These are phyloP conservation scores for Alethe castanea DNA, from an alignment of 2,113 vertebrate genomes.

Conservation along the genomic window DNA sequence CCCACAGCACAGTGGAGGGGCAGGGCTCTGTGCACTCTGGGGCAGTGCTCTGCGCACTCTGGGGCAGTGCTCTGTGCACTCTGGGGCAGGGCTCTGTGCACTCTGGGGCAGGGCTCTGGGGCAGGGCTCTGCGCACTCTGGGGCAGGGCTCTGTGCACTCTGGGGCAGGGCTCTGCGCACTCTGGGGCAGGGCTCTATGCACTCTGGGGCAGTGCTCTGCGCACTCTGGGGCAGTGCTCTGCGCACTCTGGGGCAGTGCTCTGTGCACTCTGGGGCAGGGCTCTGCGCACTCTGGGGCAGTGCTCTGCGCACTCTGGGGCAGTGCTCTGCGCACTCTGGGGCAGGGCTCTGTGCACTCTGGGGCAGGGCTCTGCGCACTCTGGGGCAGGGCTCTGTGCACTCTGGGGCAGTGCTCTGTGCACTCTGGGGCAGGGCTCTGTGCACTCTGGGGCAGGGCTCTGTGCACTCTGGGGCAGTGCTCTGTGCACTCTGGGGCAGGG, in stretches of 20 bases:
- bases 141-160: neutral
- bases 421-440: too few relatives aligned
- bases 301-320: too few relatives aligned
- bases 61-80: neutral
- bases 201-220: neutral
- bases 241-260: accelerated
- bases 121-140: too few relatives aligned
- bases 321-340: neutral
- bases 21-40: neutral
- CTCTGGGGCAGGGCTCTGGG: accelerated
- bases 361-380: neutral
- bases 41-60: accelerated
- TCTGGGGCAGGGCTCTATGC: neutral
- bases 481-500: too few relatives aligned
- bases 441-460: neutral
- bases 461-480: neutral
- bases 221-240: too few relatives aligned
- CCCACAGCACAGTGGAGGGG: accelerated
- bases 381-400: too few relatives aligned
- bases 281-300: accelerated
- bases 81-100: too few relatives aligned
- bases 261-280: too few relatives aligned
- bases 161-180: too few relatives aligned
- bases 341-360: too few relatives aligned
- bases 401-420: neutral